A percentile compares a stretch with the other conserved stretches of the same genome.
Evolutionary conservation across 2,888 invertebrate genomes (phyloP).

Genomic region (Drosophila fungiperda): DNA sequence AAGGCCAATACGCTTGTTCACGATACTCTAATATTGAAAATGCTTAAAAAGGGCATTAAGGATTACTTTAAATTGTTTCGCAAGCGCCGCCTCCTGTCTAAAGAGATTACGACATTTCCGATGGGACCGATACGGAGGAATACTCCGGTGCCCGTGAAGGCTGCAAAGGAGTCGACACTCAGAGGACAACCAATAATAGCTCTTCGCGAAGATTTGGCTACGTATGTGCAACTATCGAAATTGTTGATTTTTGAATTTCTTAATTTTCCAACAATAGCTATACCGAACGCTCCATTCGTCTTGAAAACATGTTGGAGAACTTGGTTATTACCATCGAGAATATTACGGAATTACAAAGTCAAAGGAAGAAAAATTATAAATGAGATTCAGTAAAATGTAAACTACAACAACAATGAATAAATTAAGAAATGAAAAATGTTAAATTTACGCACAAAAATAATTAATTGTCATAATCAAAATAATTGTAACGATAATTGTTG

Average conservation of each 20-base stretch:
- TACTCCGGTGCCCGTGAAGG: not conserved
- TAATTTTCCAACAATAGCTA: not conserved
- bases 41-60: slow-evolving; percentile 12
- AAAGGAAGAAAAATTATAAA: not conserved
- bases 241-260: no score
- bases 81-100: not conserved
- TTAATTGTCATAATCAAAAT: not conserved
- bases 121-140: accelerated
- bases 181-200: not conserved
- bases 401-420: not conserved
- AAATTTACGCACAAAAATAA: not conserved
- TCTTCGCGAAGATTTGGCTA: slow-evolving; percentile 22
- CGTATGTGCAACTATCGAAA: not conserved
- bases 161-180: no score
- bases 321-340: slow-evolving; percentile 11
- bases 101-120: no score
- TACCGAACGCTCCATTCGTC: slow-evolving; percentile 11
- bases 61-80: slow-evolving; percentile 7
- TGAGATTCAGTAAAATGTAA: not conserved
- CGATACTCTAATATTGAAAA: slow-evolving; percentile 13
- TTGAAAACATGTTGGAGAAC: slow-evolving; percentile 20
- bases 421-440: not conserved
- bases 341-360: slow-evolving; percentile 6
- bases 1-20: slow-evolving; percentile 3
- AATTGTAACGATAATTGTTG: not conserved